Base-by-base conservation (phyloP, 1,140 invertebrate genomes). In the Bacillus rossius region DNA sequence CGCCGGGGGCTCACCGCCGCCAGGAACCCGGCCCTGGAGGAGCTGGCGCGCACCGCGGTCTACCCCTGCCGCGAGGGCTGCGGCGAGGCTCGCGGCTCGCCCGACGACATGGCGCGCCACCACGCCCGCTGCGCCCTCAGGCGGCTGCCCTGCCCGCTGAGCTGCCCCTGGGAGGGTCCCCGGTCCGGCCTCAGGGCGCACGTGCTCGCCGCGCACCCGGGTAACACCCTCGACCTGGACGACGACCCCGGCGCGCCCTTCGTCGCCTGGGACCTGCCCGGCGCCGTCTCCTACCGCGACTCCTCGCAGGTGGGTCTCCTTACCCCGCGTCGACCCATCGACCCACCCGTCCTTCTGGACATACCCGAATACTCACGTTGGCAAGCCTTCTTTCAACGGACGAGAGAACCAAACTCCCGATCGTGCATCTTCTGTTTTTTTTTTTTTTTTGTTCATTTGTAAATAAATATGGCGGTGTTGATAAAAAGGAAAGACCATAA, bases 141-240 rank as follows among this genome's bases (percentile, higher is more conserved):
- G 1, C 0, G 1, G 10, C 23, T 22, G 4, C 13, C 2, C 13
- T 48, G 47, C 19, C 29, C 22, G 26, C 4, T 34, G 42, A 8
- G 22, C 3, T 34, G 29, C 29, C 10, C 29, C 29, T 34, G 29
- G 29, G 5, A 34, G 29, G 29, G 29, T 34, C 29, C 29, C 5
- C 29, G 29, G 10, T 10, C 29, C 4, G 5, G 29, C 29, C 29
- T 34, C 29, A 34, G 10, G 29, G 4, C 29, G 4, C 29, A 34
- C 73, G 37, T 80, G 76, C 76, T 65, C 76, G 76, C 34, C 8
- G 0, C 2, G 14, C 43, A 57, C 43, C 47, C 47, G 51, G 19
- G 38, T 4, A 19, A 40, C 53, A 19, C 38, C 17, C 1, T 23
- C 10, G n/a, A 16, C 1, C 10, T 55, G 29, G 53, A 19, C 8